Evolutionary conservation across 53 echinoderm and acorn worm genomes (phyloP).

Genomic region (Holothuria scabra): DNA sequence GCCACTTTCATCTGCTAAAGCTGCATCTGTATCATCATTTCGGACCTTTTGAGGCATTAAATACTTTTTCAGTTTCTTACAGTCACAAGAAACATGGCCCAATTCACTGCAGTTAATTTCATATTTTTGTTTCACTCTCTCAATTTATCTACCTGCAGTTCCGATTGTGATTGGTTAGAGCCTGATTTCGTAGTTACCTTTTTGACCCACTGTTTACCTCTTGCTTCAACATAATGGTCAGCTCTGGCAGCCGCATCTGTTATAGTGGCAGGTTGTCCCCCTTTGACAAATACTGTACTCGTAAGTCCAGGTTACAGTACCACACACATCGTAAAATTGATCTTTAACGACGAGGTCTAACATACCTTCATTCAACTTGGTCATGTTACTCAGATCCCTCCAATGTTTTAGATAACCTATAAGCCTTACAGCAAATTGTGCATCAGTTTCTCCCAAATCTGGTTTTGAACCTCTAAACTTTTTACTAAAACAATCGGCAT

Average conservation of each 20-base stretch:
- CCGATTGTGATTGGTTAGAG: neutral
- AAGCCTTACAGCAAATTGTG: conserved; percentile 54
- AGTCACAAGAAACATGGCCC: conserved; percentile 34
- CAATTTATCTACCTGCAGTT: neutral
- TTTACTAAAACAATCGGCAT: conserved; percentile 61
- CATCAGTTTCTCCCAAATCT: conserved; percentile 49
- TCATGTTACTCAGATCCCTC: conserved; percentile 59
- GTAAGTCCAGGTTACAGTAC: conserved; percentile 44
- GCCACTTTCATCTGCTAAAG: neutral
- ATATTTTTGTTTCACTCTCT: neutral
- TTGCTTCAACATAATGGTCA: conserved; percentile 69
- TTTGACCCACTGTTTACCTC: conserved; percentile 29
- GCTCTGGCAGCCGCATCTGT: conserved; percentile 42
- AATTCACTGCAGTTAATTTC: conserved; percentile 16
- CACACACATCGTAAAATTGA: conserved; percentile 52
- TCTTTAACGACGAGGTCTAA: conserved; percentile 59
- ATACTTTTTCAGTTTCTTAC: neutral
- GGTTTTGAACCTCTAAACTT: conserved; percentile 61
- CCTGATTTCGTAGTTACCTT: neutral
- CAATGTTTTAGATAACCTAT: conserved; percentile 55
- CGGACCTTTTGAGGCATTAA: neutral
- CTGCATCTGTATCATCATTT: neutral
- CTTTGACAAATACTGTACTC: conserved; percentile 65
- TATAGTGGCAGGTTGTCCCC: conserved; percentile 46
- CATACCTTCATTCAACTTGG: conserved; percentile 39